Conservation (phyloP, 2,888 invertebrate genomes). For the Drosophila algonquin region DNA sequence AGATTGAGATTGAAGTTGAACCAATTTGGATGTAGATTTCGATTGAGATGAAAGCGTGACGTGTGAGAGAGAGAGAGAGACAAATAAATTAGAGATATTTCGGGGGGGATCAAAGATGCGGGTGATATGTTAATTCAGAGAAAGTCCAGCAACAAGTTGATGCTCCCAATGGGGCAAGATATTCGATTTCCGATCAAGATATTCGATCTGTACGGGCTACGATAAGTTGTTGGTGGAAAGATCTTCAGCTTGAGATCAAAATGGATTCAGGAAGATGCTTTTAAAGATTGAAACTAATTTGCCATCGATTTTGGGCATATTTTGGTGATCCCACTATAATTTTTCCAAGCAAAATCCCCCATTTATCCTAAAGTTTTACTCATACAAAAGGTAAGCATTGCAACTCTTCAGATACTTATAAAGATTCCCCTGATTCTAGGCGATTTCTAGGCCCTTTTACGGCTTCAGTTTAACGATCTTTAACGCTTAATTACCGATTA, state of each 20-base stretch:
- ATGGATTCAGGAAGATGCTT: background rate
- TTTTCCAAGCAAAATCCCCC: too few relatives aligned
- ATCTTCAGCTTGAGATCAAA: background rate
- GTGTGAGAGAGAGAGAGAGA: background rate
- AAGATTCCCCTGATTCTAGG: background rate
- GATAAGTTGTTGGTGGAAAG: background rate
- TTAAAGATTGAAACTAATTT: background rate
- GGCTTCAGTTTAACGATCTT: background rate
- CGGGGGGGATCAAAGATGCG: conserved; percentile 16
- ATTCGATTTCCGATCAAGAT: background rate
- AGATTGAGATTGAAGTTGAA: conserved; percentile 9
- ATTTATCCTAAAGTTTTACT: background rate
- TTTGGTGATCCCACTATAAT: too few relatives aligned
- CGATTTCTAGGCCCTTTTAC: background rate
- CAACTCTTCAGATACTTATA: too few relatives aligned
- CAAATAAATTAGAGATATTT: background rate
- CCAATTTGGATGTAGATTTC: background rate
- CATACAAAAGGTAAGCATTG: too few relatives aligned
- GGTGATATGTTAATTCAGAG: conserved; percentile 42
- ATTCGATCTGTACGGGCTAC: background rate
- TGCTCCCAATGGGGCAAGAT: background rate
- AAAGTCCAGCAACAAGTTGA: conserved; percentile 31
- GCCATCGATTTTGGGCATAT: too few relatives aligned
- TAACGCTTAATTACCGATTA: background rate
- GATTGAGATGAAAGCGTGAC: conserved; percentile 25